Evolutionary conservation across 92 coral and sea anemone species (phyloP), one percentile per base, ranked within the genome.

Genomic region (Parazoanthus swiftii): DNA sequence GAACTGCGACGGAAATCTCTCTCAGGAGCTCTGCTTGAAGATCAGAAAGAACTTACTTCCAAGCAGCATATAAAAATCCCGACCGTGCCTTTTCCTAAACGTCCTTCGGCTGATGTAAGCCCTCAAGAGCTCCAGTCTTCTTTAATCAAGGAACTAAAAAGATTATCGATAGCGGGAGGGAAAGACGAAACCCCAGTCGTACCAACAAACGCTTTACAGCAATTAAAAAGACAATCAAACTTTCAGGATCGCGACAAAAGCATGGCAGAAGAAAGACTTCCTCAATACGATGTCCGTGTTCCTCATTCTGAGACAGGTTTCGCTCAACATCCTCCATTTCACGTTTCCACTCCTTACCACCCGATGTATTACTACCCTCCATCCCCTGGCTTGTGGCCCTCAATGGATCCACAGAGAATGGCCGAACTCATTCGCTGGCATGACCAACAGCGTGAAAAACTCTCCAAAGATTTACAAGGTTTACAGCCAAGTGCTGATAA

Each of bases 141-240:
- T 83, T 83, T 91, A 88, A 83, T 91, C 54, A 85, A 91, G 39
- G 91, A 91, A 21, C 67, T 91, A 42, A 71, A n/a, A n/a, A 70
- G 23, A 68, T 14, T 82, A 23, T 66, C 39, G 11, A 39, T 25
- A 21, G 6, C 21, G 21, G 46, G 38, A 70, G 23, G 76, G 65
- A 59, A 51, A 10, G 86, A 67, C 9, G 86, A 82, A 42, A 25
- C 13, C 21, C 10, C 76, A 6, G 48, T 25, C 38, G 18, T 42
- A 46, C 59, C 77, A 15, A 46, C 77, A 13, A 68, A 42, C 59
- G 74, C 66, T 83, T 72, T 83, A 29, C 68, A 48, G 36, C 63
- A 68, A 11, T 36, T 42, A 4, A 82, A 44, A 9, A 29, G 15
- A 68, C 59, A 68, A 70, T 20, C 38, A 15, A 65, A 42, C 50